These are phyloP conservation scores for Lytechinus pictus DNA, from an alignment of 35 echinoderm and acorn worm genomes.

Conservation along the genomic window DNA sequence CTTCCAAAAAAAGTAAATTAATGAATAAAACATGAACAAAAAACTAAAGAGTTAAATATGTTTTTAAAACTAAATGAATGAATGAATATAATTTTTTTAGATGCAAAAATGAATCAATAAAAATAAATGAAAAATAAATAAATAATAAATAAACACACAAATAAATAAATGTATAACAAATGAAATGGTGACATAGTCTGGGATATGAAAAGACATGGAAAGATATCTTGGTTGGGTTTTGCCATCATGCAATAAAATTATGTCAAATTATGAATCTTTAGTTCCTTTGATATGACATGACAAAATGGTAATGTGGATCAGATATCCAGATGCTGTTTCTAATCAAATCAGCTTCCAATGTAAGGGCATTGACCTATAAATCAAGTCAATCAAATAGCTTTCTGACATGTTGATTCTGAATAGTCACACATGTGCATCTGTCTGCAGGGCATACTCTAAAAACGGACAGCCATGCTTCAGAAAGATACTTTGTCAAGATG, in stretches of 20 bases:
- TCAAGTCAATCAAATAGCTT: background rate
- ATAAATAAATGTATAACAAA: too few species aligned
- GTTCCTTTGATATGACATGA: background rate
- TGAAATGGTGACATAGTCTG: background rate
- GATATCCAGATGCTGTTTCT: background rate
- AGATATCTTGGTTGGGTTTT: background rate
- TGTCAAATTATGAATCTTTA: background rate
- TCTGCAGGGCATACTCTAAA: background rate
- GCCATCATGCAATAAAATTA: background rate
- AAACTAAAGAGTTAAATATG: too few species aligned
- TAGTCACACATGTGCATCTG: background rate
- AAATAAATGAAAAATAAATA: too few species aligned
- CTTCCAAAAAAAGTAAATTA: too few species aligned
- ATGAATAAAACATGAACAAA: too few species aligned
- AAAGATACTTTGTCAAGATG: background rate
- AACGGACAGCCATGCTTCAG: background rate
- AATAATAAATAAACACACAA: too few species aligned
- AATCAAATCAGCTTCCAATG: background rate
- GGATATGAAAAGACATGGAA: background rate
- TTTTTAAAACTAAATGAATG: too few species aligned
- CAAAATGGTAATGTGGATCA: background rate
- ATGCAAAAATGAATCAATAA: too few species aligned
- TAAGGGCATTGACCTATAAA: background rate
- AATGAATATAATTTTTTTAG: too few species aligned
- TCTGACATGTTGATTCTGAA: background rate